These are phyloP conservation scores for Gambusia affinis DNA, from an alignment of 2,113 vertebrate genomes.

Conservation along the genomic window DNA sequence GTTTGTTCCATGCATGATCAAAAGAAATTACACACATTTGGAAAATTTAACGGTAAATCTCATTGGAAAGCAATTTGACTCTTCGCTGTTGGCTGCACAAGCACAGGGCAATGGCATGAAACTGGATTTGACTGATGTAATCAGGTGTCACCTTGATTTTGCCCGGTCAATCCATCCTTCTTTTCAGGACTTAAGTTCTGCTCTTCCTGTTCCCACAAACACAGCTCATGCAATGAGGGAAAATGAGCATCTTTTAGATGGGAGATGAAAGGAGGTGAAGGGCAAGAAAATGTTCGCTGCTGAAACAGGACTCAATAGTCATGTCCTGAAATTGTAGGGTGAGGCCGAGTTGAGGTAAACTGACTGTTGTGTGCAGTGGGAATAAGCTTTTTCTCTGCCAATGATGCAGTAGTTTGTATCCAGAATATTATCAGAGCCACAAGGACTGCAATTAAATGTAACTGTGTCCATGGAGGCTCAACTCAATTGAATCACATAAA, in stretches of 20 bases:
- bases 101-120: constrained; percentile 18
- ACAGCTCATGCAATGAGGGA: background rate
- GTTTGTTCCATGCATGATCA: constrained; percentile 50
- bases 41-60: constrained; percentile 31
- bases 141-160: constrained; percentile 51
- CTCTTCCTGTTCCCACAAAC: background rate
- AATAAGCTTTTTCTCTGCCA: constrained; percentile 13
- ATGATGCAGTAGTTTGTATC: constrained; percentile 38
- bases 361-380: constrained; percentile 49
- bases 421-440: constrained; percentile 48
- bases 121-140: constrained; percentile 51
- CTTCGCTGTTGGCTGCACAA: constrained; percentile 24
- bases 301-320: constrained; percentile 42
- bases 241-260: background rate
- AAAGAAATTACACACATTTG: constrained; percentile 55
- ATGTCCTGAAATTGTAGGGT: constrained; percentile 59
- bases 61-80: constrained; percentile 42
- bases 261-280: constrained; percentile 18
- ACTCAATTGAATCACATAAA: constrained; percentile 33
- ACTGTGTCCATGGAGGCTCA: constrained; percentile 10
- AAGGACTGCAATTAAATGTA: constrained; percentile 34
- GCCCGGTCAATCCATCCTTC: background rate
- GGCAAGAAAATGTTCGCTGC: constrained; percentile 24
- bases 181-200: background rate
- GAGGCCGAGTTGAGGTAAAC: constrained; percentile 44